A percentile compares a stretch with the other conserved stretches of the same genome.
phyloP scores from a whole-genome alignment of 30 jellyfish, hydroid and myxozoan genomes.

The Nemopilema nomurai region DNA sequence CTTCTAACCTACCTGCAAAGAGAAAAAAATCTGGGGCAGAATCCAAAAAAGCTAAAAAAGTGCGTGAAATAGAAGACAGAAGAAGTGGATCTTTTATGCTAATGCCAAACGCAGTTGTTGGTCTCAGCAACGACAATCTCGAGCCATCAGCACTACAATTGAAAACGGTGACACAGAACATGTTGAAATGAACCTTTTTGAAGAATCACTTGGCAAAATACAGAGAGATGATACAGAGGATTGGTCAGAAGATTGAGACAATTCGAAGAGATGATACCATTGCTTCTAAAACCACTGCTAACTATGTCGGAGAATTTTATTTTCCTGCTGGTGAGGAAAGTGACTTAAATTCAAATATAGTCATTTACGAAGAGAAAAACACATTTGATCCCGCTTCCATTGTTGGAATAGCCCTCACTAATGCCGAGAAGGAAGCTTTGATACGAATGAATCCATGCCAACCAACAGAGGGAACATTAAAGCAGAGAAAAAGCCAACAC shows the following conservation, averaged over 20 bases:
- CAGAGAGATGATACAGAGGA: conserved; percentile 46
- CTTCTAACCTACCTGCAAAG: conserved; percentile 48
- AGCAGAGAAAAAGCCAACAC: conserved; percentile 37
- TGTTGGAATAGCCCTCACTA: conserved; percentile 46
- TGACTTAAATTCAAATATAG: conserved; percentile 42
- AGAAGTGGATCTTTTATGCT: conserved; percentile 59
- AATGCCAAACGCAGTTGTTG: conserved; percentile 39
- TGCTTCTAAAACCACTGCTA: conserved; percentile 46
- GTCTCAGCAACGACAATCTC: conserved; percentile 43
- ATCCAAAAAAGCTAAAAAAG: conserved; percentile 32
- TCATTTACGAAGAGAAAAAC: conserved; percentile 30
- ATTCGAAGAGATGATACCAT: conserved; percentile 32
- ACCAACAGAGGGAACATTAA: conserved; percentile 41
- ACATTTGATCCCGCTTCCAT: conserved; percentile 60
- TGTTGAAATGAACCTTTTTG: conserved; percentile 33
- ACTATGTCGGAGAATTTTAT: conserved; percentile 37
- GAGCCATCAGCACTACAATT: conserved; percentile 40
- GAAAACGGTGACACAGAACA: conserved; percentile 25
- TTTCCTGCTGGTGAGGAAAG: conserved; percentile 39
- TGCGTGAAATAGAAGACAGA: conserved; percentile 45
- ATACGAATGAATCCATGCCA: conserved; percentile 50
- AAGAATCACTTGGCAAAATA: conserved; percentile 20
- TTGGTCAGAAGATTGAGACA: conserved; percentile 52
- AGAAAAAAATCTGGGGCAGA: conserved; percentile 56
- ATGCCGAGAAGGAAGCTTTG: conserved; percentile 53